phyloP scores from a whole-genome alignment of 2,113 vertebrate genomes.

The Neodon shergylaensis region DNA sequence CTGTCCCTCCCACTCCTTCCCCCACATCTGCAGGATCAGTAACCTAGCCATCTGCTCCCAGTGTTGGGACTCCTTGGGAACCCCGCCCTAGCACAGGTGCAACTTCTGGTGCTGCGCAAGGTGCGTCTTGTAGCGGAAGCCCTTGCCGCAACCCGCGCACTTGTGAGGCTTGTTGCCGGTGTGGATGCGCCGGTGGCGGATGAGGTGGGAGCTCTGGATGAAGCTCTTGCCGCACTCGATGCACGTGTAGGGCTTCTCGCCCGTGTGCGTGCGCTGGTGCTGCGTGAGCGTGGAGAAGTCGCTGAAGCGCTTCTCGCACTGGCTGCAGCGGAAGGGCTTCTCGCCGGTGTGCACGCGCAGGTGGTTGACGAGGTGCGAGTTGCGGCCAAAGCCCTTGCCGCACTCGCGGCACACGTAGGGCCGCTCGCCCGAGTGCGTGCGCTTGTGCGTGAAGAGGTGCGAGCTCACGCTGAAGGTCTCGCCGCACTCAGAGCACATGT shows the following conservation, averaged over 20 bases:
- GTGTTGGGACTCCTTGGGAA: fast-evolving
- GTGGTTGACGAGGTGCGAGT: constrained; percentile 80
- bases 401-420: constrained; percentile 75
- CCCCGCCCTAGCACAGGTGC: constrained; percentile 63
- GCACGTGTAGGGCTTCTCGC: constrained; percentile 79
- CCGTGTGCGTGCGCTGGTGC: constrained; percentile 78
- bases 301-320: constrained; percentile 79
- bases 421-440: constrained; percentile 77
- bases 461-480: constrained; percentile 79
- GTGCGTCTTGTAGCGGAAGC: constrained; percentile 78
- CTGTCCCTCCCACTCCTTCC: not conserved
- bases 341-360: constrained; percentile 75
- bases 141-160: constrained; percentile 70
- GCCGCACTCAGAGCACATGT: constrained; percentile 76
- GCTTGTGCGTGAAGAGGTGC: constrained; percentile 78
- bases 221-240: constrained; percentile 79
- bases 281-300: constrained; percentile 74
- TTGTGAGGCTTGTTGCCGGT: constrained; percentile 74
- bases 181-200: constrained; percentile 77
- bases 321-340: constrained; percentile 74
- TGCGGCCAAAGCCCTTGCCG: constrained; percentile 77
- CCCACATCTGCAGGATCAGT: not conserved
- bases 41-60: not conserved
- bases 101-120: constrained; percentile 73
- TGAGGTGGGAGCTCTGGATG: constrained; percentile 73